Percentiles rank a stretch among this genome's conserved stretches.
Evolutionary conservation across 2,113 vertebrate species (phyloP).

Genomic region (Emydura subglobosa): DNA sequence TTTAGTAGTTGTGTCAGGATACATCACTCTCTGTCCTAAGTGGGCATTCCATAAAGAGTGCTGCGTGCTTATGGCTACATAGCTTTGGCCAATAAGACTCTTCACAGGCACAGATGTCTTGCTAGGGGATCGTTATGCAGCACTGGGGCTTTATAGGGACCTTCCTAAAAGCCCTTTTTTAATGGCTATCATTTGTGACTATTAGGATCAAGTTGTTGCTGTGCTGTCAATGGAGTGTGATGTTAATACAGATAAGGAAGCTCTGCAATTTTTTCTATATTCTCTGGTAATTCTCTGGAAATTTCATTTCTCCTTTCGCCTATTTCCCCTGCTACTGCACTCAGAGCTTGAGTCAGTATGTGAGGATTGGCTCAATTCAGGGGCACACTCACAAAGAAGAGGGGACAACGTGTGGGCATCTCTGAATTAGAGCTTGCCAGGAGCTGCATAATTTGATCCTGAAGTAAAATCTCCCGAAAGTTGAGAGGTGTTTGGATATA

Average conservation of each 20-base stretch:
- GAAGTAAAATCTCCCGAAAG: not conserved
- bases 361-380: not conserved
- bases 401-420: not conserved
- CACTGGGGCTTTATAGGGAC: not conserved
- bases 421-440: not conserved
- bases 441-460: not conserved
- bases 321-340: not conserved
- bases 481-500: not conserved
- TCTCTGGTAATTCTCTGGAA: not conserved
- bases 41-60: not conserved
- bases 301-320: not conserved
- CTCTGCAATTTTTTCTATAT: not conserved
- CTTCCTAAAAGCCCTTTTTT: not conserved
- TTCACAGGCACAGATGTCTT: not conserved
- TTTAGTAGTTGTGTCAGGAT: not conserved
- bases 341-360: not conserved
- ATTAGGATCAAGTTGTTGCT: not conserved
- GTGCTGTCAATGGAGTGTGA: not conserved
- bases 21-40: not conserved
- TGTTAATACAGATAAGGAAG: not conserved
- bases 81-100: not conserved
- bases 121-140: fast-evolving
- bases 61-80: not conserved
- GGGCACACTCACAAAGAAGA: not conserved
- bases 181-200: not conserved